Conservation (phyloP, 2,797 vertebrate genomes). For the Epinephelus coioides region DNA sequence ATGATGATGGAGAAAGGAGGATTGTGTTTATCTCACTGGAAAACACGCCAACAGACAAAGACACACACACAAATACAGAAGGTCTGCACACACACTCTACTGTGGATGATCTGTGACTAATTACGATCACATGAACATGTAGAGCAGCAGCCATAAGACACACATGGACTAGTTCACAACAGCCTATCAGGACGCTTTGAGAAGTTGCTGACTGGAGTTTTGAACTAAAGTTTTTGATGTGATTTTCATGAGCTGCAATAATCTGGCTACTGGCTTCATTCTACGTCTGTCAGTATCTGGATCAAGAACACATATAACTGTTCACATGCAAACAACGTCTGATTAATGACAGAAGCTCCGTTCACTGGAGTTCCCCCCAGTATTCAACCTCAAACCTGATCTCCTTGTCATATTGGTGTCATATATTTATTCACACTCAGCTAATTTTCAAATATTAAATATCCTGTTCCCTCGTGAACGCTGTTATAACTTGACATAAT, state of each 20-base stretch:
- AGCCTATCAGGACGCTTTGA: constrained; percentile 25
- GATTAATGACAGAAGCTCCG: neutral
- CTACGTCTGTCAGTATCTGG: neutral
- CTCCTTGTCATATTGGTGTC: neutral
- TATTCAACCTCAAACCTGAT: neutral
- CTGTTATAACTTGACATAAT: too few relatives aligned
- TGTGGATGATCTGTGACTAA: constrained; percentile 29
- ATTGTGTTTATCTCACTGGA: constrained; percentile 13
- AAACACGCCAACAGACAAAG: neutral
- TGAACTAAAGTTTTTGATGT: neutral
- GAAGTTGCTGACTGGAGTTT: constrained; percentile 31
- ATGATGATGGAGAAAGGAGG: constrained; percentile 22
- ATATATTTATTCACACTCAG: neutral
- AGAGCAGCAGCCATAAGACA: constrained; percentile 15
- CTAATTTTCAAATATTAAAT: neutral
- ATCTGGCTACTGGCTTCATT: constrained; percentile 9
- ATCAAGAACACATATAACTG: neutral
- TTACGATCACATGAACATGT: constrained; percentile 33
- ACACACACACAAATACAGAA: neutral
- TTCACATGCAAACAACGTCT: neutral
- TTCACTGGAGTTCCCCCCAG: neutral
- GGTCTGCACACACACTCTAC: neutral
- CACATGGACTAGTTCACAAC: neutral
- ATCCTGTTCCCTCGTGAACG: neutral
- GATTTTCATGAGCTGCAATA: neutral